Conservation (phyloP, 2,888 invertebrate genomes). For the Macropis europaea region DNA sequence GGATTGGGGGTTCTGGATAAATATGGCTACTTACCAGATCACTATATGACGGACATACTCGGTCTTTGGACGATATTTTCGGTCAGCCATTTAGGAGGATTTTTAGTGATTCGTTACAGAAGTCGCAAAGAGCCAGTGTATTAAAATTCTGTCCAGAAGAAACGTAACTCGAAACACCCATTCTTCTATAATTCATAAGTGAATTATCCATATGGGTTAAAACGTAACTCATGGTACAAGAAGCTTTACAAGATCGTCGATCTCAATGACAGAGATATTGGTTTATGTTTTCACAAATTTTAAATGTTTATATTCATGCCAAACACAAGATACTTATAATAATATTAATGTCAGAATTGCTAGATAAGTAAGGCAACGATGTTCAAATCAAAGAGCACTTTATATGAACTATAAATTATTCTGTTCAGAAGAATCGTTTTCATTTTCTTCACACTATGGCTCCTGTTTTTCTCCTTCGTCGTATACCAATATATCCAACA, state of each 20-base stretch:
- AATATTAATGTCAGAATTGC: too few species aligned
- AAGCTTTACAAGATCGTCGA: too few species aligned
- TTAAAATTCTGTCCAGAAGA: conserved; percentile 64
- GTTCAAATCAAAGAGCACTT: background rate
- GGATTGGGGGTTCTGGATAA: conserved; percentile 84
- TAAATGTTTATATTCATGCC: too few species aligned
- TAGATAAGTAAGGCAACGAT: too few species aligned
- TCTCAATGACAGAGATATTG: too few species aligned
- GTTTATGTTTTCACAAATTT: too few species aligned
- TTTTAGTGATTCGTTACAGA: conserved; percentile 81
- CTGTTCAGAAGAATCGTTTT: background rate
- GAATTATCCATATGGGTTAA: too few species aligned
- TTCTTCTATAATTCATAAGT: too few species aligned
- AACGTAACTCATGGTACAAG: too few species aligned
- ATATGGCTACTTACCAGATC: conserved; percentile 81
- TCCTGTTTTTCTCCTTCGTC: conserved; percentile 48
- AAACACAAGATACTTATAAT: too few species aligned
- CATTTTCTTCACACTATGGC: conserved; percentile 27
- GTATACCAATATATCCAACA: conserved; percentile 60
- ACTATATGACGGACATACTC: conserved; percentile 81
- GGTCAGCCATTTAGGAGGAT: conserved; percentile 81
- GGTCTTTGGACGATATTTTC: conserved; percentile 81
- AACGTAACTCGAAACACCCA: too few species aligned
- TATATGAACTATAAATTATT: background rate
- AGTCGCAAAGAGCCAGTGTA: conserved; percentile 83